Evolutionary conservation across 2,797 vertebrate species (phyloP), one percentile per base, ranked within the genome.

Genomic region (Ptychadena robeensis): DNA sequence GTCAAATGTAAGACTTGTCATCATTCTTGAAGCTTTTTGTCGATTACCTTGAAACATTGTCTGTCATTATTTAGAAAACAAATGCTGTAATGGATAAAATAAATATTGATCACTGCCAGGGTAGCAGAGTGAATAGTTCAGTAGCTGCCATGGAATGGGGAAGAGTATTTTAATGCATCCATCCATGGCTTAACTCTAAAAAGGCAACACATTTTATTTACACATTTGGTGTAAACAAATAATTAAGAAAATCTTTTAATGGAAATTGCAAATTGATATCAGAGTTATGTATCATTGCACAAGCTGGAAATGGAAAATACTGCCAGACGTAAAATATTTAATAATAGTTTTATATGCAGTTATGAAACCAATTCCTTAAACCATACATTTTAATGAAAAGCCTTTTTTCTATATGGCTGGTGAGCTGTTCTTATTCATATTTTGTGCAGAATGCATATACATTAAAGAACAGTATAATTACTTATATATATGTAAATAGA

Each of bases 151-250:
- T 72, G 38, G 48, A 73, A 73, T 48, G 8, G 68, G 7, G 53
- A 71, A 32, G 34, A 65, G 69, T 72, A 77, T 90, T 91, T 91
- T 88, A 91, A 91, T 92, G n/a, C 89, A 89, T 91, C 88, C 83
- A 87, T 90, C 89, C 86, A 87, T 73, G 86, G 87, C 87, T 90
- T 91, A 89, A 69, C 73, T 22, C 30, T 79, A 82, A n/a, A n/a
- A n/a, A 88, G 70, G 75, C 86, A 90, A 86, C 77, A 64, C 18
- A 1, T 90, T 92, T 91, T 90, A 89, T 90, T 91, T 91, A 91
- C 86, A 57, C 88, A 90, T 89, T 88, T 85, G 90, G 89, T 88
- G 85, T 93, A 91, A 90, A 91, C 74, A 91, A 91, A 88, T 90
- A 91, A 92, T 93, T 91, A 91, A 86, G 86, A 87, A 87, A 87